These are phyloP conservation scores for Zele albiditarsus DNA, from an alignment of 2,888 invertebrate species.

Conservation along the genomic window DNA sequence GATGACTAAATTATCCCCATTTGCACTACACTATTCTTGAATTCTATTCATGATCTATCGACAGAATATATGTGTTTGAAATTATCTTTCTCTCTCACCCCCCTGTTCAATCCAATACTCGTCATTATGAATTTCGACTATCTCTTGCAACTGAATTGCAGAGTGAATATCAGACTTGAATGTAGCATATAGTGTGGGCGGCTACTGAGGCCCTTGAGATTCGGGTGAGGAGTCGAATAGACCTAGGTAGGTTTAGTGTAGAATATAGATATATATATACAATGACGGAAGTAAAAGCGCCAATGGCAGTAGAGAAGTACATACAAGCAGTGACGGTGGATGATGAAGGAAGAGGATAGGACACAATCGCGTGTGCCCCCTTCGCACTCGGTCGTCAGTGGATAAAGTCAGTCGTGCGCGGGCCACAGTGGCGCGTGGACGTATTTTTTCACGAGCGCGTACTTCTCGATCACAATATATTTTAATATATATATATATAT, in stretches of 20 bases:
- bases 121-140: neutral
- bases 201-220: slow-evolving; percentile 16
- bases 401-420: slow-evolving; percentile 69
- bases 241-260: neutral
- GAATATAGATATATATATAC: neutral
- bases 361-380: slow-evolving; percentile 44
- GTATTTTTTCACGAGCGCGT: slow-evolving; percentile 46
- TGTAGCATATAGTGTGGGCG: neutral
- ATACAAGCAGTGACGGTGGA: slow-evolving; percentile 28
- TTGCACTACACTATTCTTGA: no score
- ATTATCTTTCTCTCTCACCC: neutral
- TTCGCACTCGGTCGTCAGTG: slow-evolving; percentile 46
- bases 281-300: slow-evolving; percentile 36
- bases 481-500: slow-evolving; percentile 5
- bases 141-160: neutral
- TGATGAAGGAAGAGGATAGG: slow-evolving; percentile 40
- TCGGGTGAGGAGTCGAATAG: neutral
- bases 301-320: slow-evolving; percentile 18
- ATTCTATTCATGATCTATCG: no score
- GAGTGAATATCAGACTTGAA: neutral
- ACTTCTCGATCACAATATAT: neutral
- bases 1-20: no score
- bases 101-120: neutral
- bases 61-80: no score
- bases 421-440: slow-evolving; percentile 65